These are phyloP conservation scores for Astropecten irregularis DNA, from an alignment of 53 echinoderm and acorn worm species.

Conservation along the genomic window DNA sequence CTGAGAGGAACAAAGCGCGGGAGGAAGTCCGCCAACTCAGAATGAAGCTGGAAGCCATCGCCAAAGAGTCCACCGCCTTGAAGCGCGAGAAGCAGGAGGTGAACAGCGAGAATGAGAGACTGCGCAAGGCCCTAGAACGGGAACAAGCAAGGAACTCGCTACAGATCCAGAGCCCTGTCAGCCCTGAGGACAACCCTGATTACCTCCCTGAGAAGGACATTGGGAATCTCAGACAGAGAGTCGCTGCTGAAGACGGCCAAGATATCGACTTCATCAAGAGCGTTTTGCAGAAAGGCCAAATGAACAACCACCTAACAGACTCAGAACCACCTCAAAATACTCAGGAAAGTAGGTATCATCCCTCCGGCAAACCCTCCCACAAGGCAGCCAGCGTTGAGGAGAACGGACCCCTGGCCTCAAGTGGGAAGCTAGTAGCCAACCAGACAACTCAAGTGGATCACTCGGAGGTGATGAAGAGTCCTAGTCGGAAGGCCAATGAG, in stretches of 20 bases:
- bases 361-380: not conserved
- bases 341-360: not conserved
- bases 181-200: slow-evolving; percentile 25
- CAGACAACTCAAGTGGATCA: slow-evolving; percentile 6
- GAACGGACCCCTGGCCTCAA: slow-evolving; percentile 7
- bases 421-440: slow-evolving; percentile 9
- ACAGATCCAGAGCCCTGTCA: slow-evolving; percentile 30
- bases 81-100: slow-evolving; percentile 85
- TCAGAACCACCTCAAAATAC: not conserved
- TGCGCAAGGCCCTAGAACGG: slow-evolving; percentile 54
- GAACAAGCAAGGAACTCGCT: slow-evolving; percentile 43
- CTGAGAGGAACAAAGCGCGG: slow-evolving; percentile 90
- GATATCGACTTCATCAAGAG: slow-evolving; percentile 55
- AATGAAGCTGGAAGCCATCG: slow-evolving; percentile 86
- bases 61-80: slow-evolving; percentile 82
- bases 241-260: slow-evolving; percentile 21
- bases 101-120: slow-evolving; percentile 74
- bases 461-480: not conserved
- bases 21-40: slow-evolving; percentile 84
- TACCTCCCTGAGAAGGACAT: slow-evolving; percentile 71
- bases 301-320: slow-evolving; percentile 36
- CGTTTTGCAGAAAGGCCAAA: slow-evolving; percentile 22
- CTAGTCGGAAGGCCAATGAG: slow-evolving; percentile 57
- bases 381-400: not conserved
- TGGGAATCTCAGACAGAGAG: not conserved